These are phyloP conservation scores for Sanderia malayensis DNA, from an alignment of 30 jellyfish, hydroid and myxozoan species.

Conservation along the genomic window DNA sequence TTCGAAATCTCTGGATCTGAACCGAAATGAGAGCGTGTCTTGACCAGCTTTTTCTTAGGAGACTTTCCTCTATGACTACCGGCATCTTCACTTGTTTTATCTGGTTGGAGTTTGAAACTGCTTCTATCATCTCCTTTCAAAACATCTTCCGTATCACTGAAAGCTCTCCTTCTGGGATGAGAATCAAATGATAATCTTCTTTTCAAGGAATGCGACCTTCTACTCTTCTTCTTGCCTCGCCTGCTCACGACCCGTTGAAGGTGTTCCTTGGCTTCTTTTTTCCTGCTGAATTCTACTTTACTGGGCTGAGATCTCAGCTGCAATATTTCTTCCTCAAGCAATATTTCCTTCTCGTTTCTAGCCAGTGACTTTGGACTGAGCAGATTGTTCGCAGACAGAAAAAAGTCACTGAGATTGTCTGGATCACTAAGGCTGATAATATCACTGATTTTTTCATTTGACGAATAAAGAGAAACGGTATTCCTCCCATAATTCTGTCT, in stretches of 20 bases:
- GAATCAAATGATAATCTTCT: constrained; percentile 92
- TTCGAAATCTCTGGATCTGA: constrained; percentile 16
- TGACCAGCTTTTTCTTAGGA: not conserved
- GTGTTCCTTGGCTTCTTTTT: constrained; percentile 40
- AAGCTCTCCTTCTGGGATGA: constrained; percentile 67
- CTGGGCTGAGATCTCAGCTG: constrained; percentile 80
- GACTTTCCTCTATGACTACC: not conserved
- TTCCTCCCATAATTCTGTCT: constrained; percentile 20
- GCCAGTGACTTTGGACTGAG: constrained; percentile 63
- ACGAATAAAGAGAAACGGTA: constrained; percentile 63
- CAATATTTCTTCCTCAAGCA: constrained; percentile 69
- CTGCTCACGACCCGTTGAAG: constrained; percentile 45
- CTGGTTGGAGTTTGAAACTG: not conserved
- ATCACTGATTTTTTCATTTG: constrained; percentile 22
- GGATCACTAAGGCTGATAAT: constrained; percentile 12
- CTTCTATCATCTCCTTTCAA: not conserved
- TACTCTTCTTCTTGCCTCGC: constrained; percentile 7
- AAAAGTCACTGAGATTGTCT: not conserved
- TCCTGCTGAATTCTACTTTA: constrained; percentile 69
- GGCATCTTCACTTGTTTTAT: not conserved
- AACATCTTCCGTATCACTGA: constrained; percentile 39
- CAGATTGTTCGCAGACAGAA: constrained; percentile 2
- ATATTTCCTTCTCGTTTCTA: constrained; percentile 68
- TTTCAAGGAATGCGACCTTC: constrained; percentile 18
- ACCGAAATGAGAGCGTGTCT: constrained; percentile 12